These are phyloP conservation scores for Agelas oroides DNA, from an alignment of 37 sponge, comb jelly and placozoan genomes.

Conservation along the genomic window DNA sequence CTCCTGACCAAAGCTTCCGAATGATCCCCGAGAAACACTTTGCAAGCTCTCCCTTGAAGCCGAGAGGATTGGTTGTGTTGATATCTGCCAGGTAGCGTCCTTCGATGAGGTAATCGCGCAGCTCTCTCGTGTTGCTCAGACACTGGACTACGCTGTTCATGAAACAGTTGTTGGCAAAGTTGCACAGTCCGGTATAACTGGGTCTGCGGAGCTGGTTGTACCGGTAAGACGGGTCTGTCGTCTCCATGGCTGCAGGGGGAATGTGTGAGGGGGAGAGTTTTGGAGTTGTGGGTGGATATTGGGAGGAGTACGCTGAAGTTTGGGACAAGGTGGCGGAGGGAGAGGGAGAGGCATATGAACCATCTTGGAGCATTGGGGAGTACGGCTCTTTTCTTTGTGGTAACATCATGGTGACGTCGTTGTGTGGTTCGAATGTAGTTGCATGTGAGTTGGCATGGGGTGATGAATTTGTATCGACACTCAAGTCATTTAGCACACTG, in stretches of 20 bases:
- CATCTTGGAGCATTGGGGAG: too few species aligned
- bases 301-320: too few species aligned
- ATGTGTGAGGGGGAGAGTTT: too few species aligned
- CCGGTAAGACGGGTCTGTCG: constrained; percentile 8
- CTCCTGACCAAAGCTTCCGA: constrained; percentile 71
- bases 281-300: too few species aligned
- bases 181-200: constrained; percentile 68
- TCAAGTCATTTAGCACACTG: too few species aligned
- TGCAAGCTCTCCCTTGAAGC: constrained; percentile 78
- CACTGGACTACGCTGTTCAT: constrained; percentile 81
- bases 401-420: too few species aligned
- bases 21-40: constrained; percentile 56
- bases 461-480: too few species aligned
- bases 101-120: constrained; percentile 61
- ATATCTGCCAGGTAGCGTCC: constrained; percentile 57
- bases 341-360: too few species aligned
- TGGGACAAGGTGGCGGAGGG: too few species aligned
- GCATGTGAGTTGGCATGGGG: too few species aligned
- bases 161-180: constrained; percentile 85
- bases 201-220: constrained; percentile 5
- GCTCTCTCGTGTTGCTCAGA: constrained; percentile 55
- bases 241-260: not conserved
- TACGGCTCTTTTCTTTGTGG: too few species aligned
- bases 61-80: constrained; percentile 79
- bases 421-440: too few species aligned